Conservation (phyloP, 2,797 vertebrate species). For the Xenops minutus region DNA sequence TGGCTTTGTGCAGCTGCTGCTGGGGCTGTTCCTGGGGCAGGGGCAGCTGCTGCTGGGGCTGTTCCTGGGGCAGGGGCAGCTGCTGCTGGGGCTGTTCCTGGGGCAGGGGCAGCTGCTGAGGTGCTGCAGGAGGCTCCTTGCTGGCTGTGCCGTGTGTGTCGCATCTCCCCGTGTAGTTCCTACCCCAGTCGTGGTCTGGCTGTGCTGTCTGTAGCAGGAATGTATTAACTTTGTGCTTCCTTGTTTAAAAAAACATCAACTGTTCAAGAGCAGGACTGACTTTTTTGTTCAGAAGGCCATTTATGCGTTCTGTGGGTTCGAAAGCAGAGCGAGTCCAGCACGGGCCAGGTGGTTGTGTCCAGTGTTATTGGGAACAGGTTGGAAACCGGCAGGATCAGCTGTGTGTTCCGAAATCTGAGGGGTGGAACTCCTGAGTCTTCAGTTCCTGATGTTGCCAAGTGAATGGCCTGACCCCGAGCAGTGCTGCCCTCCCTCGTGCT, state of each 20-base stretch:
- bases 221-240: constrained; percentile 77
- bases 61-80: too few species aligned
- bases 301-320: constrained; percentile 45
- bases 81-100: neutral
- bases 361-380: neutral
- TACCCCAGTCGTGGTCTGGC: constrained; percentile 37
- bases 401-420: constrained; percentile 6
- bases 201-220: constrained; percentile 45
- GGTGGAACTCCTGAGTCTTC: neutral
- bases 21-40: neutral
- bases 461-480: neutral
- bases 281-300: constrained; percentile 76
- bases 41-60: neutral
- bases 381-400: neutral
- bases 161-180: constrained; percentile 19
- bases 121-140: constrained; percentile 28
- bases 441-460: neutral
- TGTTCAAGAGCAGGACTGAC: constrained; percentile 56
- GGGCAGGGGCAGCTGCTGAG: constrained; percentile 16
- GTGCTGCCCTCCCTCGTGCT: neutral
- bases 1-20: neutral
- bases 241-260: constrained; percentile 61
- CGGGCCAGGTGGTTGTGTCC: neutral
- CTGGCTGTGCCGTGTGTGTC: neutral
- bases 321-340: neutral